These are phyloP conservation scores for Schizotus pectinicornis DNA, from an alignment of 2,888 invertebrate genomes.

Conservation along the genomic window DNA sequence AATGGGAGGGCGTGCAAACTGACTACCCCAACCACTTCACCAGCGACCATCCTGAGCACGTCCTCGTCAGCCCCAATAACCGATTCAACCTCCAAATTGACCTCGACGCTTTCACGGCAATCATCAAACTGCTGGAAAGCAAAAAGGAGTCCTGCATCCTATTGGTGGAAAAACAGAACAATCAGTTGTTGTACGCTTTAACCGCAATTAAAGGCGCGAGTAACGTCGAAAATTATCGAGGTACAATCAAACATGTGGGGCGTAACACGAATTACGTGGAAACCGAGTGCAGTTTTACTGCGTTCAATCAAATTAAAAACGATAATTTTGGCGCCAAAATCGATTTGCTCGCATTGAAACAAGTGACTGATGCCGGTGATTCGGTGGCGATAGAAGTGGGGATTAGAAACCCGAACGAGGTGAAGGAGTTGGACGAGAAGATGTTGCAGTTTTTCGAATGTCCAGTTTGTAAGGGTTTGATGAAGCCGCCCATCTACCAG, in stretches of 20 bases:
- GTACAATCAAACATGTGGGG: slow-evolving; percentile 48
- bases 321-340: slow-evolving; percentile 35
- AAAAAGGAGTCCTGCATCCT: slow-evolving; percentile 44
- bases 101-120: slow-evolving; percentile 36
- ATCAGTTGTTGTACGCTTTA: slow-evolving; percentile 40
- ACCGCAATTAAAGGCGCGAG: slow-evolving; percentile 43
- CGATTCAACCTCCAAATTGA: slow-evolving; percentile 44
- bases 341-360: slow-evolving; percentile 45
- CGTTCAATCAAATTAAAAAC: slow-evolving; percentile 36
- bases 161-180: slow-evolving; percentile 40
- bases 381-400: slow-evolving; percentile 42
- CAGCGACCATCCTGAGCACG: slow-evolving; percentile 43
- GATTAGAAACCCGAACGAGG: slow-evolving; percentile 32
- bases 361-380: slow-evolving; percentile 40
- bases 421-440: slow-evolving; percentile 45
- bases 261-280: slow-evolving; percentile 45
- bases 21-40: slow-evolving; percentile 47
- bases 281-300: slow-evolving; percentile 43
- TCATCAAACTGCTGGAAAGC: slow-evolving; percentile 44
- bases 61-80: slow-evolving; percentile 44
- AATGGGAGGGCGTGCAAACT: slow-evolving; percentile 41
- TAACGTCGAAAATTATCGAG: slow-evolving; percentile 41
- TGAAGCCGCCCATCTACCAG: slow-evolving; percentile 53
- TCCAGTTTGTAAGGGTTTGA: slow-evolving; percentile 50
- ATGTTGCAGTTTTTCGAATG: slow-evolving; percentile 51